These are phyloP conservation scores for Nothura maculosa DNA, from an alignment of 2,797 vertebrate genomes.

Conservation along the genomic window DNA sequence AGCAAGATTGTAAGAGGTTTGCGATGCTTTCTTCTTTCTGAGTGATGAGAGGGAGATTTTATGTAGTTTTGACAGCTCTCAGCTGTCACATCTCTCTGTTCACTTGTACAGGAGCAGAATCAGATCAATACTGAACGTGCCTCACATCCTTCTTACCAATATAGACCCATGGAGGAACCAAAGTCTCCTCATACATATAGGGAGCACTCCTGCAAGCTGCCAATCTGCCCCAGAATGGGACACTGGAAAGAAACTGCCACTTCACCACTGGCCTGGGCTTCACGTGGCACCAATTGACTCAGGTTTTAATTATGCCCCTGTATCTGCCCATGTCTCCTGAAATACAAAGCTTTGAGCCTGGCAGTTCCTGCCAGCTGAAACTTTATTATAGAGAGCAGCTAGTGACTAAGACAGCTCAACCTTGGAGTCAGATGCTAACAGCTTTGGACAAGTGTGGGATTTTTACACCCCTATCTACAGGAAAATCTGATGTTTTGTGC, in stretches of 20 bases:
- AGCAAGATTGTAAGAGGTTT: neutral
- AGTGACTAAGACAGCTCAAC: constrained; percentile 88
- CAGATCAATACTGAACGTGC: rapidly evolving
- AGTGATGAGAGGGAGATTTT: neutral
- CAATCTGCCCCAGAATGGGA: neutral
- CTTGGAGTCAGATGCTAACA: constrained; percentile 93
- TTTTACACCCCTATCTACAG: constrained; percentile 89
- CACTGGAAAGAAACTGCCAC: neutral
- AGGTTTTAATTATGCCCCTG: constrained; percentile 56
- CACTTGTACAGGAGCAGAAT: neutral
- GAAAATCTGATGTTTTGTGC: constrained; percentile 90
- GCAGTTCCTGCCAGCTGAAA: constrained; percentile 74
- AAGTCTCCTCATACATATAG: rapidly evolving
- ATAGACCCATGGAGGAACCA: rapidly evolving
- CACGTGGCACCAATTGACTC: constrained; percentile 67
- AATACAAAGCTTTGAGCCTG: constrained; percentile 68
- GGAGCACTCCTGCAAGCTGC: rapidly evolving
- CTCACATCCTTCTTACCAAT: neutral
- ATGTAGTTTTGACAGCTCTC: neutral
- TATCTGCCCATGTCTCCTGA: constrained; percentile 43
- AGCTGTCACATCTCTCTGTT: neutral
- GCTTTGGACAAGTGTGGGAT: constrained; percentile 99
- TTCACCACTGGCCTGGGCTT: constrained; percentile 25
- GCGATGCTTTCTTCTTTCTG: neutral
- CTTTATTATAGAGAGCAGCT: constrained; percentile 72